Conservation (phyloP, 1,140 invertebrate species). For the Oryctes rhinoceros region DNA sequence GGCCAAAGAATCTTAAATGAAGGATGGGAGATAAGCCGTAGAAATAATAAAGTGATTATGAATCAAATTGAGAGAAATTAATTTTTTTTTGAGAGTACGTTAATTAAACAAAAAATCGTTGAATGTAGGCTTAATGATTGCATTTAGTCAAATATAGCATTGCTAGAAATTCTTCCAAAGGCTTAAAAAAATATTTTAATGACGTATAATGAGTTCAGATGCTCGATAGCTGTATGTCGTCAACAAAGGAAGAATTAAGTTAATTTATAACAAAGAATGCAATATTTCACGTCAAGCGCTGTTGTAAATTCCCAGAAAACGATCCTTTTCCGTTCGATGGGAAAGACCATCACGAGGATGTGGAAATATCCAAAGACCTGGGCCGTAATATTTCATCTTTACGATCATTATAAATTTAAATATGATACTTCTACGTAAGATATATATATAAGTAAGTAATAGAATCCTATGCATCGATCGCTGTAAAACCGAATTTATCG, state of each 20-base stretch:
- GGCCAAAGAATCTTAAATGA: not conserved
- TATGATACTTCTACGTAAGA: conserved; percentile 16
- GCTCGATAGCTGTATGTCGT: not conserved
- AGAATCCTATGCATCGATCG: not conserved
- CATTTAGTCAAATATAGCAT: too few species aligned
- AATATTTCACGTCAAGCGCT: not conserved
- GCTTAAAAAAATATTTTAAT: too few species aligned
- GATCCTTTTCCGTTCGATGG: not conserved
- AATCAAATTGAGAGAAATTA: not conserved
- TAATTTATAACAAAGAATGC: not conserved
- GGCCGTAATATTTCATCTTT: conserved; percentile 28
- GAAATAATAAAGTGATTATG: conserved; percentile 7
- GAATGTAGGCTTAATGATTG: too few species aligned
- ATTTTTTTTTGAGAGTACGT: not conserved
- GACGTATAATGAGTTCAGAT: too few species aligned
- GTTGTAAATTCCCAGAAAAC: conserved; percentile 4
- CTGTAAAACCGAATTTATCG: conserved; percentile 14
- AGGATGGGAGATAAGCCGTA: not conserved
- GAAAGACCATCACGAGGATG: not conserved
- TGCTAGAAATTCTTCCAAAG: too few species aligned
- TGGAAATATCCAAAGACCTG: not conserved
- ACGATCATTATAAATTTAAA: conserved; percentile 38
- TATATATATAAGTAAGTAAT: not conserved
- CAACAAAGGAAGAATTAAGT: not conserved
- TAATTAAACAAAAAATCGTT: not conserved